phyloP scores from a whole-genome alignment of 1,140 invertebrate species.

The Dendroctonus valens region DNA sequence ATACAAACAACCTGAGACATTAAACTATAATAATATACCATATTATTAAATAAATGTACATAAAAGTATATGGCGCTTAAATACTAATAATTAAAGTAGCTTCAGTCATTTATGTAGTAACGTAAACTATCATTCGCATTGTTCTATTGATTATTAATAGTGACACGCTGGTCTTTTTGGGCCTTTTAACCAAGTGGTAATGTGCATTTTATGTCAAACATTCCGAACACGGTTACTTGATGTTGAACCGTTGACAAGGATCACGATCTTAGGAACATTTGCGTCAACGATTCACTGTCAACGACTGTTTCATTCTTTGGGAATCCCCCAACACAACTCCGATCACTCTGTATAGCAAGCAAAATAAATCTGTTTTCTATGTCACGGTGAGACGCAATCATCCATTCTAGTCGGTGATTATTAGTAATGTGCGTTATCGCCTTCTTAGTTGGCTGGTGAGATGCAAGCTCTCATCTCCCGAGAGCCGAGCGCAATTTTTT shows the following conservation, averaged over 20 bases:
- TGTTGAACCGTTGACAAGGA: conserved; percentile 25
- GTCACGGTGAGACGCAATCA: conserved; percentile 19
- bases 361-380: conserved; percentile 15
- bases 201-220: conserved; percentile 43
- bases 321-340: background rate
- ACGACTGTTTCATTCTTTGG: conserved; percentile 10
- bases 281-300: background rate
- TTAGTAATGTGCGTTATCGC: conserved; percentile 31
- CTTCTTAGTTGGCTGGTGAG: conserved; percentile 15
- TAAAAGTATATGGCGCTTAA: conserved; percentile 48
- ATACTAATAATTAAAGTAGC: conserved; percentile 39
- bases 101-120: conserved; percentile 43
- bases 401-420: conserved; percentile 18
- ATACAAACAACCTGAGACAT: conserved; percentile 11
- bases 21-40: conserved; percentile 22
- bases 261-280: background rate
- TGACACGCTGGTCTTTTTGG: conserved; percentile 5
- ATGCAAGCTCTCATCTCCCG: background rate
- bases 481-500: no score
- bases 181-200: conserved; percentile 29
- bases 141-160: conserved; percentile 14
- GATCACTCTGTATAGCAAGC: conserved; percentile 5
- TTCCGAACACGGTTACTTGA: conserved; percentile 28
- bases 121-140: conserved; percentile 13
- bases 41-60: conserved; percentile 41